Conservation (phyloP, 2,797 vertebrate genomes). For the Sebastolobus altivelis region DNA sequence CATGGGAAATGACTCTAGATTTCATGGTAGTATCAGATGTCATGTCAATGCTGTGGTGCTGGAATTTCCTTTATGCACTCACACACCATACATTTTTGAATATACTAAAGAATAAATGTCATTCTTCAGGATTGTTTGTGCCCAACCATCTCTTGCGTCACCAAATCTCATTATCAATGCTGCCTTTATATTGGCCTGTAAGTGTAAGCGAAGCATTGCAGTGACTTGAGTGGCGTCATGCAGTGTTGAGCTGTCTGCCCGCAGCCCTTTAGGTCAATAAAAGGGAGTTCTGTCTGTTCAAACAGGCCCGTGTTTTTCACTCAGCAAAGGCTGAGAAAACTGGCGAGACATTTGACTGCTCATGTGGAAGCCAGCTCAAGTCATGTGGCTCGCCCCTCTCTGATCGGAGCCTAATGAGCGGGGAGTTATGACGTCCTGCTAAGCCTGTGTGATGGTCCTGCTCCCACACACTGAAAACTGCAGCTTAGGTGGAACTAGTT, state of each 20-base stretch:
- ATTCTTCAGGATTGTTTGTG: not conserved
- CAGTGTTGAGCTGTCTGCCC: constrained; percentile 44
- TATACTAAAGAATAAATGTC: not conserved
- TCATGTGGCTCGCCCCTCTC: constrained; percentile 79
- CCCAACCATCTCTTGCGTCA: constrained; percentile 1
- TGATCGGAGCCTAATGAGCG: constrained; percentile 73
- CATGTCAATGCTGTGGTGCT: constrained; percentile 6
- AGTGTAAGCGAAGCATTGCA: constrained; percentile 33
- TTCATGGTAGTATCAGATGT: constrained; percentile 10
- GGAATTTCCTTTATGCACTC: constrained; percentile 7
- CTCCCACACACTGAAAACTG: constrained; percentile 36
- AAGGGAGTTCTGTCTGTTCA: constrained; percentile 62
- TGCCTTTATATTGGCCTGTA: constrained; percentile 1
- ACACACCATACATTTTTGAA: not conserved
- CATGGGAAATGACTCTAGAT: constrained; percentile 19
- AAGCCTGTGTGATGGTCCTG: constrained; percentile 55
- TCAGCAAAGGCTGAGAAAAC: constrained; percentile 44
- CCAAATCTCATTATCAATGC: constrained; percentile 43
- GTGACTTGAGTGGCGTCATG: constrained; percentile 43
- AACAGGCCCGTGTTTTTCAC: constrained; percentile 49
- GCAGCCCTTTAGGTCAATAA: constrained; percentile 50
- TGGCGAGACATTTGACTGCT: constrained; percentile 77
- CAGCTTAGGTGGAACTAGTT: constrained; percentile 36
- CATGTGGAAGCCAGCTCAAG: constrained; percentile 80
- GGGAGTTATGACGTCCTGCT: constrained; percentile 57